Percentiles rank a stretch among this genome's conserved stretches.
Evolutionary conservation across 2,888 invertebrate species (phyloP).

Genomic region (Macrophya alboannulata): DNA sequence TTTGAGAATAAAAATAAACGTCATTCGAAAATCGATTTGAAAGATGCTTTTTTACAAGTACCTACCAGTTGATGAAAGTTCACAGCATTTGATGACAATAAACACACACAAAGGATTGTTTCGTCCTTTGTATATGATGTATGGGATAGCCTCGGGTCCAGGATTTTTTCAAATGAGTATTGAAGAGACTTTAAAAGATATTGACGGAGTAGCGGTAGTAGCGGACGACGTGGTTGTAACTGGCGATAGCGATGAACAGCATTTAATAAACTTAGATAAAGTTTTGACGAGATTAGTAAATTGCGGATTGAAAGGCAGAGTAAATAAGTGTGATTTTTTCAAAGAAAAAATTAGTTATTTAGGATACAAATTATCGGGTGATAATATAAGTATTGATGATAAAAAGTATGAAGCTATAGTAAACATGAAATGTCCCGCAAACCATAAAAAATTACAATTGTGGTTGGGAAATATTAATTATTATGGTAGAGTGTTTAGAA

Average conservation of each 20-base stretch:
- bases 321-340: slow-evolving; percentile 37
- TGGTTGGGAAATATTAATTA: slow-evolving; percentile 57
- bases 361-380: slow-evolving; percentile 32
- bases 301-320: slow-evolving; percentile 8
- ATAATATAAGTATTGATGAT: slow-evolving; percentile 38
- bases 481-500: slow-evolving; percentile 55
- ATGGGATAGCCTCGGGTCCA: slow-evolving; percentile 49
- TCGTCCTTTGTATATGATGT: slow-evolving; percentile 32
- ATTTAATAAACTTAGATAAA: slow-evolving; percentile 48
- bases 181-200: slow-evolving; percentile 56
- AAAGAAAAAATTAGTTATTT: slow-evolving; percentile 40
- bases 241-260: slow-evolving; percentile 2
- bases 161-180: slow-evolving; percentile 54
- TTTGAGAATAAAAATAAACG: not conserved
- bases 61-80: slow-evolving; percentile 48
- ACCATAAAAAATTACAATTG: slow-evolving; percentile 57
- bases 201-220: slow-evolving; percentile 17
- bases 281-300: slow-evolving; percentile 33
- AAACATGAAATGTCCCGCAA: not conserved
- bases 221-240: slow-evolving; percentile 56
- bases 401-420: slow-evolving; percentile 42
- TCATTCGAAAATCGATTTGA: not conserved
- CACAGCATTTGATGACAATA: slow-evolving; percentile 54
- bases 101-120: slow-evolving; percentile 55
- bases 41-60: slow-evolving; percentile 56